Evolutionary conservation across 2,797 vertebrate genomes (phyloP).

Genomic region (Aphelocoma californica): DNA sequence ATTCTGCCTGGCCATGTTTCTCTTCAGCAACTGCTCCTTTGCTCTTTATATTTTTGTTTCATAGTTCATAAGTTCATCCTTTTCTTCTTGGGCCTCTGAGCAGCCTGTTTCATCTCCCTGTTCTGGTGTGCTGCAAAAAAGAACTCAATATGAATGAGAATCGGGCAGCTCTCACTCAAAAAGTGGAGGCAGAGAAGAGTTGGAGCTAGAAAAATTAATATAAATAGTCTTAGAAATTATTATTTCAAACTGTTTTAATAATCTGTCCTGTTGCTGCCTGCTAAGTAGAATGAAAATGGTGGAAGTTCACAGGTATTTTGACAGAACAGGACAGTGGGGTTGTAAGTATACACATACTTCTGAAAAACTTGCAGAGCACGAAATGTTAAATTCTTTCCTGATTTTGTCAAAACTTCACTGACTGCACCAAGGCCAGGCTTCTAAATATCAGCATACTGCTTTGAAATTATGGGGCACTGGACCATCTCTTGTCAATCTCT

Average conservation of each 20-base stretch:
- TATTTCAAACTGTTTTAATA: neutral
- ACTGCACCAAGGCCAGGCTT: neutral
- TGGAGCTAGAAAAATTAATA: neutral
- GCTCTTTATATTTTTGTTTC: neutral
- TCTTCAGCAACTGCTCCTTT: neutral
- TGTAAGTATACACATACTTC: neutral
- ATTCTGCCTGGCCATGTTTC: neutral
- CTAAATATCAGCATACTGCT: neutral
- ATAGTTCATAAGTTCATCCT: neutral
- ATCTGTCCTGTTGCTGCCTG: neutral
- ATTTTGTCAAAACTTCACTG: neutral
- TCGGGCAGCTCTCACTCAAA: neutral
- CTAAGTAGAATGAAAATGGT: neutral
- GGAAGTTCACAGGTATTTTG: neutral
- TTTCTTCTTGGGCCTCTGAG: neutral
- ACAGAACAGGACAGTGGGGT: neutral
- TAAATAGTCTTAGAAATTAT: conserved; percentile 9
- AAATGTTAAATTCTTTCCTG: neutral
- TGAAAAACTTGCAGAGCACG: neutral
- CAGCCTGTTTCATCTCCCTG: neutral
- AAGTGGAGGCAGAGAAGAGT: neutral
- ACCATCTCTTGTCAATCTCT: neutral
- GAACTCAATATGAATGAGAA: neutral
- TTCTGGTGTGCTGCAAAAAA: neutral
- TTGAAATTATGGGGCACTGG: neutral